Conservation (phyloP, 2,113 vertebrate species). For the Uria aalge region DNA sequence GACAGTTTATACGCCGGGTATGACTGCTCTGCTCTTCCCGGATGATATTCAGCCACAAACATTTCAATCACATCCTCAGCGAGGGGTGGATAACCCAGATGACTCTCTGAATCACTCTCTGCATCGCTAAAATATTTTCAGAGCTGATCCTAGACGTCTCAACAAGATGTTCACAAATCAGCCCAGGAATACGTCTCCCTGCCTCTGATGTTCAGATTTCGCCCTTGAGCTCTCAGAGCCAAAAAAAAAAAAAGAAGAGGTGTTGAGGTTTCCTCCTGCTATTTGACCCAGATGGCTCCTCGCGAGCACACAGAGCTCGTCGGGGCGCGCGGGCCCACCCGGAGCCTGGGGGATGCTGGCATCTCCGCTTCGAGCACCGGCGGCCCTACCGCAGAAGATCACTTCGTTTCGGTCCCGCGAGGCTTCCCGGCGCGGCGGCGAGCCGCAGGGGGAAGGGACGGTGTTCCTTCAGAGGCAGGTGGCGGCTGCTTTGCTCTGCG, state of each 20-base stretch:
- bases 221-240: neutral
- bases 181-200: neutral
- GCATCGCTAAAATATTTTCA: neutral
- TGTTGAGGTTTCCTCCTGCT: neutral
- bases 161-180: conserved; percentile 19
- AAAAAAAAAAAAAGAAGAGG: neutral
- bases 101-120: conserved; percentile 36
- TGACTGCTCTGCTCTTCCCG: neutral
- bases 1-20: neutral
- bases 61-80: neutral
- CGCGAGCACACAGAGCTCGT: rapidly evolving
- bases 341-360: rapidly evolving
- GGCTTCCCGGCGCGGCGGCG: rapidly evolving
- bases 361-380: rapidly evolving
- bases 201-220: neutral
- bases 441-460: rapidly evolving
- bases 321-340: rapidly evolving
- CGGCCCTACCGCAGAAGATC: neutral
- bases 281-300: conserved; percentile 37
- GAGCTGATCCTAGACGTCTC: neutral
- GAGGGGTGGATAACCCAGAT: neutral
- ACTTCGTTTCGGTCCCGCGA: neutral
- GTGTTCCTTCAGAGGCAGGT: neutral
- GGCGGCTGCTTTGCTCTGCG: too few relatives aligned
- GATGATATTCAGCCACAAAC: neutral